Evolutionary conservation across 2,797 vertebrate species (phyloP).

Genomic region (Phataginus tricuspis): DNA sequence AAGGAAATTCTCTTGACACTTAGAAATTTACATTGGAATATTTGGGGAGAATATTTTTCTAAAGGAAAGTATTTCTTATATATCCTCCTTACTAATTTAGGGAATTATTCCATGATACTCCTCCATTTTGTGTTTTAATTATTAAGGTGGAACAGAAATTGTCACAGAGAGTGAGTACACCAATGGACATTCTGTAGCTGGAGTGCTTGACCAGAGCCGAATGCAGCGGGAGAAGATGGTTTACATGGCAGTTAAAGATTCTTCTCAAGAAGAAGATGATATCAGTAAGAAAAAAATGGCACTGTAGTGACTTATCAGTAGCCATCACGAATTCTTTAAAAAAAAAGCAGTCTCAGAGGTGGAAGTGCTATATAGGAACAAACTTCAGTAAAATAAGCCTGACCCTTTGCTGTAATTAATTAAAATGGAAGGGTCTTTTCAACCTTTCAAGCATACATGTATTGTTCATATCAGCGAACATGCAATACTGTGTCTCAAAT

Average conservation of each 20-base stretch:
- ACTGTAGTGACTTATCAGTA: conserved; percentile 40
- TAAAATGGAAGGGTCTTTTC: conserved; percentile 44
- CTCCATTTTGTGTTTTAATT: conserved; percentile 62
- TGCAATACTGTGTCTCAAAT: conserved; percentile 4
- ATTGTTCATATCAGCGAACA: conserved; percentile 36
- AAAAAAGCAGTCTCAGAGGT: not conserved
- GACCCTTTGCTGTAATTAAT: conserved; percentile 18
- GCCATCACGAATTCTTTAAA: not conserved
- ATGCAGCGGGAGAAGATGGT: conserved; percentile 98
- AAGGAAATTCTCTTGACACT: conserved; percentile 34
- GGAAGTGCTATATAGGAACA: conserved; percentile 13
- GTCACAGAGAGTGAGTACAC: conserved; percentile 98
- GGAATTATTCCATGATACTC: conserved; percentile 26
- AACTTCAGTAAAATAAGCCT: conserved; percentile 42
- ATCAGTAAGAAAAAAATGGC: conserved; percentile 90
- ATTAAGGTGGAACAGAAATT: conserved; percentile 97
- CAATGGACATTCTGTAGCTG: conserved; percentile 92
- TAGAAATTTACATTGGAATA: conserved; percentile 50
- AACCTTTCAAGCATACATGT: not conserved
- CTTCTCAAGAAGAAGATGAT: conserved; percentile 93
- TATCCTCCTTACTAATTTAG: not conserved
- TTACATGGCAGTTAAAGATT: conserved; percentile 99
- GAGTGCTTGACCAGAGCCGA: conserved; percentile 94
- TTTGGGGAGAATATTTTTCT: conserved; percentile 25
- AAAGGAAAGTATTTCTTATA: conserved; percentile 33